Percentiles rank a stretch among this genome's conserved stretches.
These are phyloP conservation scores for Oreochromis spilurus DNA, from an alignment of 2,113 vertebrate species.

Conservation along the genomic window DNA sequence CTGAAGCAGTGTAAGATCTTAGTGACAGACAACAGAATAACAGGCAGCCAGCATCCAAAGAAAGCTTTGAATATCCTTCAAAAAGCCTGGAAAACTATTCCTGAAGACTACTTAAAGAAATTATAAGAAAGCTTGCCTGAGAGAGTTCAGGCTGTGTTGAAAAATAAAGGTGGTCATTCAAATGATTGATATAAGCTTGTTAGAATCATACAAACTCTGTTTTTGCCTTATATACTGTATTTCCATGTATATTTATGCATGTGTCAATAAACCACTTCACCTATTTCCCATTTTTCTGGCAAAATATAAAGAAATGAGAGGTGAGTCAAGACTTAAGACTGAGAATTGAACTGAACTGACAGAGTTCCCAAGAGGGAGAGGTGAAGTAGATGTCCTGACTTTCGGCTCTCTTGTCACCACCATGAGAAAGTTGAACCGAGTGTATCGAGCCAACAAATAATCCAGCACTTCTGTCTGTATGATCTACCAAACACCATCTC, in stretches of 20 bases:
- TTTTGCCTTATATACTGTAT: not conserved
- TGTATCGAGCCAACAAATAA: not conserved
- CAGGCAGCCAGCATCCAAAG: not conserved
- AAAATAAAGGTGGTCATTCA: not conserved
- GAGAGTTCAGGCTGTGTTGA: not conserved
- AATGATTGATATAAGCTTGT: not conserved
- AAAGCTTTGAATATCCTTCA: not conserved
- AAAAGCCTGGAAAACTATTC: not conserved
- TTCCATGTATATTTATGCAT: not conserved
- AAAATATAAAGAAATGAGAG: not conserved
- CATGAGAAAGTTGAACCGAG: not conserved
- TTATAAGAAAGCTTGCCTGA: not conserved
- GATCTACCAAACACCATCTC: not conserved
- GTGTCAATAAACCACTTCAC: not conserved
- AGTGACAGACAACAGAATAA: not conserved
- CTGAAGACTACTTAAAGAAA: not conserved
- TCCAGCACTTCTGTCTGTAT: not conserved
- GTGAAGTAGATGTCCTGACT: not conserved
- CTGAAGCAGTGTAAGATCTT: not conserved
- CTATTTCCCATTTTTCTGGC: not conserved
- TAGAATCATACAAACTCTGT: not conserved
- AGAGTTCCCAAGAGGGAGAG: not conserved
- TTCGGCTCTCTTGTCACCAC: not conserved
- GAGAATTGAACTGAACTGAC: not conserved
- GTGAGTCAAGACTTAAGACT: not conserved